Evolutionary conservation across 92 coral and sea anemone genomes (phyloP).

Genomic region (Umimayanthus chanpuru): DNA sequence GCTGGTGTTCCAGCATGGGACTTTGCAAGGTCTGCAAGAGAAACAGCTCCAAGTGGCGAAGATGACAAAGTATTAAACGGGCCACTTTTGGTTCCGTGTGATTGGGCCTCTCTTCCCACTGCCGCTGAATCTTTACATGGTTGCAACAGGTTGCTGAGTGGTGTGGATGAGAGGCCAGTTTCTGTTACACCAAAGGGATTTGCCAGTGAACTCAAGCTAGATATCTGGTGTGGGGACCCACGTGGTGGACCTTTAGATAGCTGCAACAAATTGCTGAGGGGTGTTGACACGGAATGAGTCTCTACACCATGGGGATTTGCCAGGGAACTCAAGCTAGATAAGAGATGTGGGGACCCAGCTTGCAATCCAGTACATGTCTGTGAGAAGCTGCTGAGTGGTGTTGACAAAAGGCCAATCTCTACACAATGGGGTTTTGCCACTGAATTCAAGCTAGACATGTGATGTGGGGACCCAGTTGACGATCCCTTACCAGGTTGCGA

Average conservation of each 20-base stretch:
- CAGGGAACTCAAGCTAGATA: background rate
- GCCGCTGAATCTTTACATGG: background rate
- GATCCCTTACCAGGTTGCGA: background rate
- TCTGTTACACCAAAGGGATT: background rate
- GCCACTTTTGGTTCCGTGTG: conserved; percentile 3
- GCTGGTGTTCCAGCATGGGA: no score
- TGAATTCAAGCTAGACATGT: background rate
- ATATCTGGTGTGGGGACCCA: background rate
- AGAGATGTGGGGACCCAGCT: background rate
- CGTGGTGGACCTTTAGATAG: background rate
- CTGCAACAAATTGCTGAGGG: conserved; percentile 26
- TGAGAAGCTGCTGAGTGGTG: conserved; percentile 29
- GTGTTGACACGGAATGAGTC: conserved; percentile 17
- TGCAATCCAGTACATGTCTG: background rate
- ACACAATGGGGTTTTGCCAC: background rate
- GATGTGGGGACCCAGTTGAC: background rate
- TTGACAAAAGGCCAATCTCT: conserved; percentile 25
- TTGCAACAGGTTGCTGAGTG: conserved; percentile 14
- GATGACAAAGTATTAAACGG: background rate
- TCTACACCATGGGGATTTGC: background rate
- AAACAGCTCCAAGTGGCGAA: no score
- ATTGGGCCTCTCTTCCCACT: background rate
- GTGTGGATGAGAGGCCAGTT: conserved; percentile 1
- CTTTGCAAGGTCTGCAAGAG: no score
- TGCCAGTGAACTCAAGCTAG: conserved; percentile 9